Conservation (phyloP, 2,113 vertebrate genomes). For the Labeo catla region DNA sequence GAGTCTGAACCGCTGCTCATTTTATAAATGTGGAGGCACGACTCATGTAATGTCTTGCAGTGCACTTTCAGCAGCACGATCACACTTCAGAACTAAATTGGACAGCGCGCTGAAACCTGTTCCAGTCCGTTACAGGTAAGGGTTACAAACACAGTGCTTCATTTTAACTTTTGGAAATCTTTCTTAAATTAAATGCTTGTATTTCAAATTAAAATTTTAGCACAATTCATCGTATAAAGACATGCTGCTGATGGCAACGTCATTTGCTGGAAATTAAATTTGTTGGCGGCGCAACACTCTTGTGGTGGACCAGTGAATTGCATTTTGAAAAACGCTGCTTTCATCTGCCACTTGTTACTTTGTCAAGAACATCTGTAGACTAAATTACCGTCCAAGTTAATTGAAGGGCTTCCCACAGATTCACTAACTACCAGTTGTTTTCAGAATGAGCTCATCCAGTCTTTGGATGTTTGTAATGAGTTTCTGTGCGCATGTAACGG, state of each 20-base stretch:
- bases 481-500: neutral
- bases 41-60: neutral
- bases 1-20: conserved; percentile 13
- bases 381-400: neutral
- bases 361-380: neutral
- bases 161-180: neutral
- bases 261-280: neutral
- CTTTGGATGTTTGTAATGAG: conserved; percentile 1
- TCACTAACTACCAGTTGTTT: neutral
- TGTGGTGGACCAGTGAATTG: neutral
- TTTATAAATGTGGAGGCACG: conserved; percentile 8
- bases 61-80: neutral
- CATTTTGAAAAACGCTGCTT: neutral
- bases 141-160: neutral
- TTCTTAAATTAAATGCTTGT: neutral
- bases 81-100: conserved; percentile 5
- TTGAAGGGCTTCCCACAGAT: neutral
- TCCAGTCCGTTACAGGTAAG: conserved; percentile 13
- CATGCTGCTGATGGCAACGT: neutral
- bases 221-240: neutral
- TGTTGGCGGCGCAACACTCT: neutral
- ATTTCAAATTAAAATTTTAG: neutral
- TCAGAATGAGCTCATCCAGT: neutral
- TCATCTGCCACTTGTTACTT: neutral
- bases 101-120: neutral